Conservation (phyloP, 2,797 vertebrate species). For the Pangasius macronema region DNA sequence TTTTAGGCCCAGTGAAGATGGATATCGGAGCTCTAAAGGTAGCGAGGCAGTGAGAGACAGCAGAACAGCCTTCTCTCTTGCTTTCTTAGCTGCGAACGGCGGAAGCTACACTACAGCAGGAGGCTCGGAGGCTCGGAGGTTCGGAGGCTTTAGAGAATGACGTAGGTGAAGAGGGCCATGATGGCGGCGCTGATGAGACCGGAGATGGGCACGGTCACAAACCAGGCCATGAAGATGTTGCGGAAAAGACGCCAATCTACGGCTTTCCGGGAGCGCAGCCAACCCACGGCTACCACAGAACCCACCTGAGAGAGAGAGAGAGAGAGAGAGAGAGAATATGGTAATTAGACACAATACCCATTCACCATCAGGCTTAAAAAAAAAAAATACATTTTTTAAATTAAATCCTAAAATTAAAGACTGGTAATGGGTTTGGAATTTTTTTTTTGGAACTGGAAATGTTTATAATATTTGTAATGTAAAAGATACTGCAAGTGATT, state of each 20-base stretch:
- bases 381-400: no score
- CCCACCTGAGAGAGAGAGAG: slow-evolving; percentile 79
- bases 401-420: no score
- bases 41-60: slow-evolving; percentile 18
- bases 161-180: slow-evolving; percentile 88
- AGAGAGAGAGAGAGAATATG: background rate
- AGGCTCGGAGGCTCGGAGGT: background rate
- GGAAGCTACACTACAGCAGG: slow-evolving; percentile 12
- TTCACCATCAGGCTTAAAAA: no score
- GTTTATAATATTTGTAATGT: no score
- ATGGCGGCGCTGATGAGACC: slow-evolving; percentile 93
- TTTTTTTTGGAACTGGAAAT: no score
- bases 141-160: slow-evolving; percentile 64
- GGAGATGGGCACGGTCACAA: slow-evolving; percentile 95
- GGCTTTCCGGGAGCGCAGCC: slow-evolving; percentile 92
- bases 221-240: slow-evolving; percentile 99
- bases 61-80: slow-evolving; percentile 10
- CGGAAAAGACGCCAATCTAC: slow-evolving; percentile 98
- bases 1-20: background rate
- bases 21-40: background rate
- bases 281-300: slow-evolving; percentile 94
- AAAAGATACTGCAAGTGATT: no score
- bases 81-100: slow-evolving; percentile 42
- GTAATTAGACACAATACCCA: background rate
- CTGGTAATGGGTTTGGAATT: no score